A percentile compares a stretch with the other conserved stretches of the same genome.
Conservation (phyloP, 2,888 invertebrate genomes). For the Cataglyphis altisquamis region DNA sequence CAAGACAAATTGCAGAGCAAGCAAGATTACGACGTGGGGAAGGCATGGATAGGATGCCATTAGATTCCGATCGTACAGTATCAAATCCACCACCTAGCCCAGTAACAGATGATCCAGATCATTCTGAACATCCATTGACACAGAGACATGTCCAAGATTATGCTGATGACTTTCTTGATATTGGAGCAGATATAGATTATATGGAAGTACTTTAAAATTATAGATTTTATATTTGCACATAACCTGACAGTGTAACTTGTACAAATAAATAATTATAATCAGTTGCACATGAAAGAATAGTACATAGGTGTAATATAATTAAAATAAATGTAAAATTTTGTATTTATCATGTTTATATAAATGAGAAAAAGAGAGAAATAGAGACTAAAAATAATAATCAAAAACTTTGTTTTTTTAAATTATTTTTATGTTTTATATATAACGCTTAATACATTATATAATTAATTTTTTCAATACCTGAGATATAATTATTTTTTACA, state of each 20-base stretch:
- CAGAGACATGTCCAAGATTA: slow-evolving; percentile 86
- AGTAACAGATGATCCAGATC: slow-evolving; percentile 89
- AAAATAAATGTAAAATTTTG: slow-evolving; percentile 59
- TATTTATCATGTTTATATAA: slow-evolving; percentile 55
- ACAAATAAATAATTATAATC: slow-evolving; percentile 17
- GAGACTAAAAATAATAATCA: slow-evolving; percentile 20
- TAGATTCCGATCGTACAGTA: slow-evolving; percentile 86
- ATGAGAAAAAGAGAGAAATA: slow-evolving; percentile 41
- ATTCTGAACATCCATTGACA: slow-evolving; percentile 80
- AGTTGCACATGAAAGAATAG: slow-evolving; percentile 37
- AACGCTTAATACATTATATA: neutral
- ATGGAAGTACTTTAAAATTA: slow-evolving; percentile 90
- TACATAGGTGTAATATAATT: slow-evolving; percentile 55
- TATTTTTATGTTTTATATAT: neutral
- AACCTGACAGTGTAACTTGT: slow-evolving; percentile 16
- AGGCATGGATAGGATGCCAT: slow-evolving; percentile 83
- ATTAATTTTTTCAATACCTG: neutral
- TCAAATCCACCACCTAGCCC: slow-evolving; percentile 94
- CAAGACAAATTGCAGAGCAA: slow-evolving; percentile 87
- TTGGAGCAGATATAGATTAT: slow-evolving; percentile 89
- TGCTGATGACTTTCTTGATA: slow-evolving; percentile 91
- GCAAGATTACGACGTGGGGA: slow-evolving; percentile 86
- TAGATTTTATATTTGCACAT: slow-evolving; percentile 22
- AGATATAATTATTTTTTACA: neutral
- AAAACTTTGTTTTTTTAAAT: slow-evolving; percentile 7